A percentile compares a stretch with the other conserved stretches of the same genome.
These are phyloP conservation scores for Leptopilina drosophilae DNA, from an alignment of 2,888 invertebrate genomes.

Conservation along the genomic window DNA sequence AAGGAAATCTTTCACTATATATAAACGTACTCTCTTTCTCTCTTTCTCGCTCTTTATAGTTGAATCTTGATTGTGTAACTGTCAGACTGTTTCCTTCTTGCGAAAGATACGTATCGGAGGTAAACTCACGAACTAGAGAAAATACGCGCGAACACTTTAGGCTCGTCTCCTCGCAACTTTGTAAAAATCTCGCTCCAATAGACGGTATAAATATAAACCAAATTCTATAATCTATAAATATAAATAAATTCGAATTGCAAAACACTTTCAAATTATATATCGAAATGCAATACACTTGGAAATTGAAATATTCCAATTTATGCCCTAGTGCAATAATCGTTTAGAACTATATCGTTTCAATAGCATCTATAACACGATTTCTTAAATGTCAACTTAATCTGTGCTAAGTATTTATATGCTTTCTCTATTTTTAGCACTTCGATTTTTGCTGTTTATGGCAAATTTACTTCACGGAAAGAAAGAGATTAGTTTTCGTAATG, in stretches of 20 bases:
- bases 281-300: not conserved
- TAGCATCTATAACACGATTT: not conserved
- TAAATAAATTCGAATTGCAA: not conserved
- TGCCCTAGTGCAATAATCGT: not conserved
- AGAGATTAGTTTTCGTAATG: too few species aligned
- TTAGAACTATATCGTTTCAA: not conserved
- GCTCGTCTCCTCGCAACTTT: not conserved
- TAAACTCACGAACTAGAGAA: constrained; percentile 32
- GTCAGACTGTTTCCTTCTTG: constrained; percentile 33
- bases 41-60: constrained; percentile 36
- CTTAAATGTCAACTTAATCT: constrained; percentile 1
- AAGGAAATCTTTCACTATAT: constrained; percentile 55
- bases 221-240: too few species aligned
- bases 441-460: too few species aligned
- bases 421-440: not conserved
- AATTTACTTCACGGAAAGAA: too few species aligned
- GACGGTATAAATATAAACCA: too few species aligned
- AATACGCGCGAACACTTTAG: constrained; percentile 1
- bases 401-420: not conserved
- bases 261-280: not conserved
- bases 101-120: constrained; percentile 41
- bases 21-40: not conserved
- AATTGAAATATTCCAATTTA: constrained; percentile 34
- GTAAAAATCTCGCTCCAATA: not conserved
- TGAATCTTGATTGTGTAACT: constrained; percentile 42